Evolutionary conservation across 1,140 invertebrate genomes (phyloP), one percentile per base, ranked within the genome.

Genomic region (Drosophila repleta): DNA sequence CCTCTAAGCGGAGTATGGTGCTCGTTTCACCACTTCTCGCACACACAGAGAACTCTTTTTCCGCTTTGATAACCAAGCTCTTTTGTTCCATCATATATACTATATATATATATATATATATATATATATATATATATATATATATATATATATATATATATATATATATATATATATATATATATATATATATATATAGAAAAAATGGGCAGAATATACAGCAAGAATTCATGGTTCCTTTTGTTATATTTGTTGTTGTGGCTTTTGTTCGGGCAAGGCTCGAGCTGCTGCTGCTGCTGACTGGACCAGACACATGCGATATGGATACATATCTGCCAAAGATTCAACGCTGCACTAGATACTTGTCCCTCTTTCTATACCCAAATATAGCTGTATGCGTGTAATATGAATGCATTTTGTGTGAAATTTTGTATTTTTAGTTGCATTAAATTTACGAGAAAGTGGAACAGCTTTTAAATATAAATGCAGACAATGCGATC

Each of bases 51-150:
- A 88, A 87, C 82, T 87, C 82, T 87, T 87, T 88, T 87, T 87
- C 82, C 82, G 83, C 82, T 88, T 87, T 87, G 82, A 88, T 87
- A 87, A 79, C 79, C 82, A 87, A 76, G 75, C 79, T 75, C 82
- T 87, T 83, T 87, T 87, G 82, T 87, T 85, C 82, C 82, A 72
- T 66, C 32, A 0, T 43, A 48, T 39, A 55, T 69, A 46, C 21
- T 48, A 56, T 56, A 13, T 84, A 74, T 84, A 65, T 74, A 66
- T 66, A 10, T 29, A 29, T 3, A 15, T 83, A 74, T 84, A 65
- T 74, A 69, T 65, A 66, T 66, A 10, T 29, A 29, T 3, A 15
- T 83, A 74, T 84, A 65, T 74, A 69, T 65, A 0, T 43, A 48
- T 39, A 55, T 69, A 46, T 48, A 56, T 56, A 13, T 84, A 74